phyloP scores from a whole-genome alignment of 2,113 vertebrate genomes.

The Glareola pratincola region DNA sequence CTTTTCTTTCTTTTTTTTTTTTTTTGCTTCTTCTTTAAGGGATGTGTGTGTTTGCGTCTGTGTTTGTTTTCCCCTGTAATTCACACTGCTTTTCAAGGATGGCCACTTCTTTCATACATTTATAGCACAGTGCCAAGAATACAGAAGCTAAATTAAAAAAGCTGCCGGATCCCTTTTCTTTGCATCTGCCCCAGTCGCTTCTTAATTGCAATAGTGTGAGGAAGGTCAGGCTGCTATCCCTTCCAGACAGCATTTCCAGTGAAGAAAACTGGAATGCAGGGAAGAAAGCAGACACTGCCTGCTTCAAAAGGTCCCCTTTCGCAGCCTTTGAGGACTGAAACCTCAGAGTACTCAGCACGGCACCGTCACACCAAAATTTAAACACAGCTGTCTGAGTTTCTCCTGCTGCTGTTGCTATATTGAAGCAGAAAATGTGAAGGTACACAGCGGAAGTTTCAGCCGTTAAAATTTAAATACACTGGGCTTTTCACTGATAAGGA shows the following conservation, averaged over 20 bases:
- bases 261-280: neutral
- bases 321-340: neutral
- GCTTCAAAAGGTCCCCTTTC: neutral
- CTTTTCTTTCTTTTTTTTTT: neutral
- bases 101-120: neutral
- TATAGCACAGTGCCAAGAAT: neutral
- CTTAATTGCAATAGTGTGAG: neutral
- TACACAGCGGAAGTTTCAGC: neutral
- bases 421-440: neutral
- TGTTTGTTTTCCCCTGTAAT: neutral
- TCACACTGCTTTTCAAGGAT: neutral
- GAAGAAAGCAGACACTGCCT: neutral
- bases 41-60: neutral
- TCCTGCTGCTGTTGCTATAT: neutral
- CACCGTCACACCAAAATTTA: neutral
- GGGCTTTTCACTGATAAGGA: neutral
- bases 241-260: neutral
- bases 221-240: neutral
- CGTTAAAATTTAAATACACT: neutral
- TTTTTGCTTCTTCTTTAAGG: neutral
- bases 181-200: neutral
- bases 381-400: neutral
- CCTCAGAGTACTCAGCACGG: neutral
- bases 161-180: neutral
- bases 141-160: neutral